A percentile compares a stretch with the other conserved stretches of the same genome.
Evolutionary conservation across 1,140 invertebrate species (phyloP).

Genomic region (Bemisia tabaci): DNA sequence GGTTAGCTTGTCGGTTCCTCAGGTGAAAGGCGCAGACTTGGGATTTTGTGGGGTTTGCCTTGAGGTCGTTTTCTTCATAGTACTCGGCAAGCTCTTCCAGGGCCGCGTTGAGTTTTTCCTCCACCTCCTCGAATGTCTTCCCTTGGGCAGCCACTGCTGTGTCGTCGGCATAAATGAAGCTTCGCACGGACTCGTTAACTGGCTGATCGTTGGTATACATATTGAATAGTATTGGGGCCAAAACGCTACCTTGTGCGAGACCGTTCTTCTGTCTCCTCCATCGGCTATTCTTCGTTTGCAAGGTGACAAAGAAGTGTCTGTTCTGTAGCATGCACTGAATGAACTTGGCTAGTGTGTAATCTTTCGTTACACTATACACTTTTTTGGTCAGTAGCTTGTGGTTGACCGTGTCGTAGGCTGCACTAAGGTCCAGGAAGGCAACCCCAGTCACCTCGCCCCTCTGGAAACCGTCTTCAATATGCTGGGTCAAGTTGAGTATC

Average conservation of each 20-base stretch:
- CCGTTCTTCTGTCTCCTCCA: too few relatives aligned
- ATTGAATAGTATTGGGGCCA: too few relatives aligned
- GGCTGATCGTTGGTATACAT: too few relatives aligned
- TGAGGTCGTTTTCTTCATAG: conserved; percentile 6
- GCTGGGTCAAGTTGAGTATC: conserved; percentile 14
- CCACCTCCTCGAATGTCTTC: conserved; percentile 2
- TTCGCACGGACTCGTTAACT: too few relatives aligned
- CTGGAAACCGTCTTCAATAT: conserved; percentile 16
- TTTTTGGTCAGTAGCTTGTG: conserved; percentile 10
- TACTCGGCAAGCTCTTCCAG: neutral
- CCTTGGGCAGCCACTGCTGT: too few relatives aligned
- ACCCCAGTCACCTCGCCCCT: conserved; percentile 9
- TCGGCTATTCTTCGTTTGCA: too few relatives aligned
- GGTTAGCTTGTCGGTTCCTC: conserved; percentile 9
- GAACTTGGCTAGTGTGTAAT: conserved; percentile 9
- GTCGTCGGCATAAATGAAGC: too few relatives aligned
- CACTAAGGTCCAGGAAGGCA: conserved; percentile 12
- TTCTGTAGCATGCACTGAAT: too few relatives aligned
- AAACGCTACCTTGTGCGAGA: too few relatives aligned
- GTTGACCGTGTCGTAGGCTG: conserved; percentile 15
- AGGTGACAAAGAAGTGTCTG: too few relatives aligned
- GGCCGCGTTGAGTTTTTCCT: conserved; percentile 2
- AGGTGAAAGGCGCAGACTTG: conserved; percentile 10
- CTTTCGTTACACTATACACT: conserved; percentile 10
- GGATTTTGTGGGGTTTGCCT: conserved; percentile 3